Percentiles rank a stretch among this genome's conserved stretches.
Evolutionary conservation across 1,140 invertebrate genomes (phyloP).

Genomic region (Asbolus verrucosus): DNA sequence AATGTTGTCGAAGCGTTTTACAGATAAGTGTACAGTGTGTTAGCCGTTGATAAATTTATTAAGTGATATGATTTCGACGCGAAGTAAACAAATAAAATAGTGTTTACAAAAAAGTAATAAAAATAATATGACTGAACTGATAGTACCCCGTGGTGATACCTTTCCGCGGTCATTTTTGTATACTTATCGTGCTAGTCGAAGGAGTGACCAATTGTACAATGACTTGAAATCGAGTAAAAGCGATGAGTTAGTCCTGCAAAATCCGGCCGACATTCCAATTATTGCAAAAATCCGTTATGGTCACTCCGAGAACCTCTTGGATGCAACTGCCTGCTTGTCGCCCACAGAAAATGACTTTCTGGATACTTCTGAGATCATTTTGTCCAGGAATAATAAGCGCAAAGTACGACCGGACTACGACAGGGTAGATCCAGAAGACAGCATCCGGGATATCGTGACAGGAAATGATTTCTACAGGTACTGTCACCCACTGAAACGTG

Average conservation of each 20-base stretch:
- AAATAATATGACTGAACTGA: constrained; percentile 61
- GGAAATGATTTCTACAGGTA: constrained; percentile 76
- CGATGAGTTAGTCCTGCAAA: constrained; percentile 64
- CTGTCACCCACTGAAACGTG: neutral
- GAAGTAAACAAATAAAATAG: constrained; percentile 1
- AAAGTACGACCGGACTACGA: constrained; percentile 63
- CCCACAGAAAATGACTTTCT: constrained; percentile 60
- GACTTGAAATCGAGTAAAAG: constrained; percentile 63
- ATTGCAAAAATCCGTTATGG: constrained; percentile 61
- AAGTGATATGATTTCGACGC: constrained; percentile 7
- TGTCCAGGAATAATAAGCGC: constrained; percentile 53
- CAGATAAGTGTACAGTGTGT: neutral
- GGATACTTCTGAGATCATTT: constrained; percentile 57
- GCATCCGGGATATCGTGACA: constrained; percentile 73
- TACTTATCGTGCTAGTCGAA: constrained; percentile 58
- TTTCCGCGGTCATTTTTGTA: constrained; percentile 63
- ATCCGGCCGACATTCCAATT: constrained; percentile 59
- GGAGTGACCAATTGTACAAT: constrained; percentile 60
- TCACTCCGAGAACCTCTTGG: constrained; percentile 62
- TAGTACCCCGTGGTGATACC: constrained; percentile 63
- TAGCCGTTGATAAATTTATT: neutral
- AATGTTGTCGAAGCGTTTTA: constrained; percentile 5
- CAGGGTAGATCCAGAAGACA: constrained; percentile 73
- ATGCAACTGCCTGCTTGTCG: constrained; percentile 53
- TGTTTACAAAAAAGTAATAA: too few relatives aligned